Base-by-base conservation (phyloP, 1,140 invertebrate species). In the Apolygus lucorum region DNA sequence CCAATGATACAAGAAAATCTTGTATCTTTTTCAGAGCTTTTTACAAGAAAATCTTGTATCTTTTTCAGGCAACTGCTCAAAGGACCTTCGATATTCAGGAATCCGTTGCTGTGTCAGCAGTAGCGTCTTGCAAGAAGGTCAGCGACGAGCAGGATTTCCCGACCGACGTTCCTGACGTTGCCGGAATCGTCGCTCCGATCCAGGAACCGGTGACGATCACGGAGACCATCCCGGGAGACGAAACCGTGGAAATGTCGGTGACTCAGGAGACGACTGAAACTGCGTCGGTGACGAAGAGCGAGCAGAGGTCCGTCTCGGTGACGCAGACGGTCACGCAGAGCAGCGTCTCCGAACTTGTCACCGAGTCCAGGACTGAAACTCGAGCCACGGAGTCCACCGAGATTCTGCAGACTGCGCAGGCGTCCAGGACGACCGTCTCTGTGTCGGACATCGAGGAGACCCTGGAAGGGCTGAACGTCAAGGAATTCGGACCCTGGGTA, bases 401-500 rank as follows among this genome's bases (percentile, higher is more conserved):
- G 73, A 73, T 74, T 13, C 75, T 82, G 66, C 82, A 85, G 68
- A 77, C 74, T 25, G 76, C 77, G 2, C 77, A 76, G 1, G 75
- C 81, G 14, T 79, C 78, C 17, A 80, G 83, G 76, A 76, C 82
- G 0, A 79, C 76, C 14, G 75, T 84, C 1, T 79, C 84, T 76
- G 84, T 85, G 22, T 82, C 84, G 52, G 89, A 91, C 79, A 85
- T 92, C 22, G 85, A 88, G 73, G 85, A 90, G 78, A 80, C 90
- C 26, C 82, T 92, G 71, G 85, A 91, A 74, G 80, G 86, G 0
- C 82, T 91, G 4, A 85, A 88, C 72, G 87, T 84, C 0, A 87
- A 85, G 74, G 88, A 91, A 74, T 92, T 93, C 79, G 90, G 89
- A 0, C 85, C 86, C 14, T 90, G 89, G 21, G 87, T 92, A 79